phyloP scores from a whole-genome alignment of 2,797 vertebrate species.

The Spea hammondii region DNA sequence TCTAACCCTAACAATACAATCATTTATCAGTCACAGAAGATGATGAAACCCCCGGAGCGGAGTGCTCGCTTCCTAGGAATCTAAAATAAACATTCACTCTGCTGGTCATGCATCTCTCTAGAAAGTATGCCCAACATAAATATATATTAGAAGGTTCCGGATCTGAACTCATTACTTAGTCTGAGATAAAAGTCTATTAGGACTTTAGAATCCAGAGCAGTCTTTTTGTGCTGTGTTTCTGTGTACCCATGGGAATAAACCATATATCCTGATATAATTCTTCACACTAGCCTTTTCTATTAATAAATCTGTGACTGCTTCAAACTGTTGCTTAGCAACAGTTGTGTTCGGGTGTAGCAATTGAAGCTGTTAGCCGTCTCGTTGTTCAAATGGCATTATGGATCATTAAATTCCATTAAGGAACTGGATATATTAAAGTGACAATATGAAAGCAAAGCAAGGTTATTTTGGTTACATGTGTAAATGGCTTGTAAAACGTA shows the following conservation, averaged over 20 bases:
- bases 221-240: neutral
- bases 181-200: too few relatives aligned
- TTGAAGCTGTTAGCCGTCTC: neutral
- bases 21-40: too few relatives aligned
- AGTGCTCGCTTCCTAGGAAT: neutral
- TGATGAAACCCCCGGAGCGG: too few relatives aligned
- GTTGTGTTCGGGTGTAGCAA: conserved; percentile 7
- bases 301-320: conserved; percentile 32
- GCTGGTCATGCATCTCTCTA: neutral
- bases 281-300: conserved; percentile 17
- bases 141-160: neutral
- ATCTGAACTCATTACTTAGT: too few relatives aligned
- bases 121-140: neutral
- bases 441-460: too few relatives aligned
- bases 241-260: neutral
- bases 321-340: conserved; percentile 42
- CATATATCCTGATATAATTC: neutral
- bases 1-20: too few relatives aligned
- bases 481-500: too few relatives aligned
- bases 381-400: too few relatives aligned
- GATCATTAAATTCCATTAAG: too few relatives aligned
- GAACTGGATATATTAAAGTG: too few relatives aligned
- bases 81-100: neutral
- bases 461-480: too few relatives aligned
- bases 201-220: too few relatives aligned